Percentiles rank a stretch among this genome's conserved stretches.
phyloP scores from a whole-genome alignment of 2,888 invertebrate species.

The Cacoxenus indagator region DNA sequence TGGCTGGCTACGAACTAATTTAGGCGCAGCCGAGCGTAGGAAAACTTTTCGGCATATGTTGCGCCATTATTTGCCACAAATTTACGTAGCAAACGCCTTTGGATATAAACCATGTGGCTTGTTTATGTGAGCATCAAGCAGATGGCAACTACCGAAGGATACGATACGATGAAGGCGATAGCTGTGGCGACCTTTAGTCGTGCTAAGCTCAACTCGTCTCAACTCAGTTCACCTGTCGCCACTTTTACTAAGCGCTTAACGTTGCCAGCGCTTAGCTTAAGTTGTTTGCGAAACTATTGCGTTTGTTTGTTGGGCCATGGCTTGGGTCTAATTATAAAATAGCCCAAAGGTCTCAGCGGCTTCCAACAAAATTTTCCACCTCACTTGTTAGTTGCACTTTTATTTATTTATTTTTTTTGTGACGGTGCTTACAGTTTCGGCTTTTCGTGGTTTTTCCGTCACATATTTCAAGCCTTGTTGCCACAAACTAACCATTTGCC shows the following conservation, averaged over 20 bases:
- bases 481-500: conserved; percentile 58
- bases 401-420: not conserved
- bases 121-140: conserved; percentile 16
- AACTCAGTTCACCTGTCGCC: conserved; percentile 15
- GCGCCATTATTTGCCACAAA: conserved; percentile 57
- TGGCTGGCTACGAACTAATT: conserved; percentile 39
- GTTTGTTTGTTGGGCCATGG: conserved; percentile 46
- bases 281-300: conserved; percentile 59
- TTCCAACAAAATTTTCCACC: conserved; percentile 12
- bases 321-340: conserved; percentile 62
- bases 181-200: not conserved
- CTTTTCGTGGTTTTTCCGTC: not conserved
- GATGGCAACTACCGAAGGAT: no score
- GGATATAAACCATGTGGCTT: not conserved
- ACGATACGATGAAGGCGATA: no score
- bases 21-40: conserved; percentile 48
- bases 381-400: not conserved
- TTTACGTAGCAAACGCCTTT: conserved; percentile 41
- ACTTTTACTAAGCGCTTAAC: conserved; percentile 15
- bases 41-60: conserved; percentile 57
- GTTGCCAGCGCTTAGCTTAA: conserved; percentile 50
- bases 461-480: conserved; percentile 35
- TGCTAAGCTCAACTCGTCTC: no score
- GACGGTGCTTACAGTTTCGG: not conserved
- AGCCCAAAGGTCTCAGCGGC: conserved; percentile 59